Evolutionary conservation across 2,113 vertebrate genomes (phyloP), one percentile per base, ranked within the genome.

Genomic region (Pseudorasbora parva): DNA sequence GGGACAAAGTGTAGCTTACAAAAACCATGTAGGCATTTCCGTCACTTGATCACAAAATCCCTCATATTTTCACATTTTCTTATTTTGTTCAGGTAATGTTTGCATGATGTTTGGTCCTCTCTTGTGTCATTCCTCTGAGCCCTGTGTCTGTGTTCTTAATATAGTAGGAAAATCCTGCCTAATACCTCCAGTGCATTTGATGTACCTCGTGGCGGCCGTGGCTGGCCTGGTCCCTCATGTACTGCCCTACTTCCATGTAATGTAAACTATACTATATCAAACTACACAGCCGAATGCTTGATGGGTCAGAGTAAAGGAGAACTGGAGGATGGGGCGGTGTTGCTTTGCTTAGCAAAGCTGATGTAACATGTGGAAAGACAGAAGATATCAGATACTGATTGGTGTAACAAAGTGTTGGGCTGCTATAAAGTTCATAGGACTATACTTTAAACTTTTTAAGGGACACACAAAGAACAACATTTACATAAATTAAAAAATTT

Each of bases 1-100:
- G 8, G 30, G 33, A 78, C 72, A 86, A 84, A 84, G 82, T 82
- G 59, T 49, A 74, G 25, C 72, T 86, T 72, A 88, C 73, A 66
- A 86, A 88, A 88, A 68, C 41, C 78, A 86, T 66, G 85, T 60
- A 73, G 17, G 45, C 51, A 64, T 85, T 73, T 33, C 45, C n/a
- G n/a, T 78, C 47, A 57, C 66, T 43, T 14, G 33, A 49, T 12
- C 33, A 68, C 54, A 37, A 37, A 68, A 21, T 47, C 51, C 27
- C 27, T 81, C 15, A 62, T 33, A 15, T 23, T 76, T 51, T 83
- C 47, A 27, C 23, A 57, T 66, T 77, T 9, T 14, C 19, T 23
- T 5, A 57, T 77, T 77, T 59, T 21, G 10, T 77, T 37, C 8
- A 37, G 5, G 19, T 60, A 60, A 12, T 2, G 2, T 27, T 7